Base-by-base conservation (phyloP, 1,140 invertebrate species). In the Radopholus similis region DNA sequence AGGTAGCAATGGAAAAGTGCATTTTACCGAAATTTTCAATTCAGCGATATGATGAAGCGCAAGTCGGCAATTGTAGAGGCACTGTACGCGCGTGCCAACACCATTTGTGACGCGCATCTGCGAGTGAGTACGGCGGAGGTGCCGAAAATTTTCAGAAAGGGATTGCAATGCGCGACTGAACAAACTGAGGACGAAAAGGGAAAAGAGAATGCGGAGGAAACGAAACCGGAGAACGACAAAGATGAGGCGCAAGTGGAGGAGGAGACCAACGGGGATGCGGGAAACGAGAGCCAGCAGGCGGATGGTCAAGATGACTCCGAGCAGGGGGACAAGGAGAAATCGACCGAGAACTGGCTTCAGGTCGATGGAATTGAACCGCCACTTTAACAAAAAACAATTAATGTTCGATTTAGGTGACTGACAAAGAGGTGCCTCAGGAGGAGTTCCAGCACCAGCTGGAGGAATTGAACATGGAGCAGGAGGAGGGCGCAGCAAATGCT, bases 71-170 rank as follows among this genome's bases (percentile, higher is more conserved):
- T 71, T 23, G 35, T 71, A n/a, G 68, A 71, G 9, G 68, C 69
- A 21, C 32, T 71, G 23, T 23, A 66, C 26, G n/a, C 49, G 28
- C 66, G 71, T 32, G 74, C 74, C 13, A 64, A 77, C 23, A 30
- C 40, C 21, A 18, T 71, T 5, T 23, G 34, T 28, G 70, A 71
- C 62, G 70, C 73, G 18, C 74, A 71, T 77, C 49, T 71, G 68
- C 28, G 11, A n/a, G 21, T 40, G 26, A 76, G 68, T 18, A 76
- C 49, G 11, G 13, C 69, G 42, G 68, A 77, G 8, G 59, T 71
- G 32, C 70, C 70, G 26, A 23, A 66, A 53, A 35, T 66, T 32
- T 71, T 71, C 34, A 63, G 70, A 30, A 51, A 53, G 8, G 74
- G 74, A 9, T 35, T 69, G 15, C 28, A 23, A 74, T 38, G 60